Conservation (phyloP, 2,797 vertebrate species). For the Adelosebastes latens region DNA sequence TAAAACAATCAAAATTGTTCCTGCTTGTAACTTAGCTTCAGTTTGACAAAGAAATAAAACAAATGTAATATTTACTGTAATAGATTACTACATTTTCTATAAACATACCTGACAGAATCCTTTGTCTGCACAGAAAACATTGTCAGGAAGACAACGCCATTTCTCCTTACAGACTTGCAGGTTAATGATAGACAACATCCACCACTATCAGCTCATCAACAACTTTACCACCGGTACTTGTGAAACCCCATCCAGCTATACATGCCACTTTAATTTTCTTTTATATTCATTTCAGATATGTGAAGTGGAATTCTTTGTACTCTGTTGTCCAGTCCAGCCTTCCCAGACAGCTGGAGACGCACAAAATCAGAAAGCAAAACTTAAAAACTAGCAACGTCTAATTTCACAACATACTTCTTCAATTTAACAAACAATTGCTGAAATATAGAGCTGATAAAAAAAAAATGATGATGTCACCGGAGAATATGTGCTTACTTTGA, state of each 20-base stretch:
- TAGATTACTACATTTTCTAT: neutral
- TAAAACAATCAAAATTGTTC: neutral
- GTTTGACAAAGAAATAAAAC: neutral
- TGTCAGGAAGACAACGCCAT: constrained; percentile 41
- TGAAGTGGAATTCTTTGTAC: constrained; percentile 13
- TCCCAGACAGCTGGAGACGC: constrained; percentile 33
- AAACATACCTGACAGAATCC: constrained; percentile 56
- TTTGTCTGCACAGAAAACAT: constrained; percentile 59
- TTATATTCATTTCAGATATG: accelerated
- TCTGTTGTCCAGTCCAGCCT: neutral
- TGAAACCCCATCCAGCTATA: constrained; percentile 48
- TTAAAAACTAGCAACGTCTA: neutral
- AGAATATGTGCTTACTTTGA: neutral
- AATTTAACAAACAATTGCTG: neutral
- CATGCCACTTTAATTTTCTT: neutral
- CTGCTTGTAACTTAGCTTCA: neutral
- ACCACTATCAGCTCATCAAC: neutral
- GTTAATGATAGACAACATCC: constrained; percentile 37
- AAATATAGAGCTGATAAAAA: neutral
- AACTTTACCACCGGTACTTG: accelerated
- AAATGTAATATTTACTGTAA: neutral
- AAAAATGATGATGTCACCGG: no score
- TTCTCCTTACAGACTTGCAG: accelerated
- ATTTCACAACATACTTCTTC: neutral
- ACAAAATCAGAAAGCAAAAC: neutral